Conservation (phyloP, 2,888 invertebrate species). For the Lepas anatifera region DNA sequence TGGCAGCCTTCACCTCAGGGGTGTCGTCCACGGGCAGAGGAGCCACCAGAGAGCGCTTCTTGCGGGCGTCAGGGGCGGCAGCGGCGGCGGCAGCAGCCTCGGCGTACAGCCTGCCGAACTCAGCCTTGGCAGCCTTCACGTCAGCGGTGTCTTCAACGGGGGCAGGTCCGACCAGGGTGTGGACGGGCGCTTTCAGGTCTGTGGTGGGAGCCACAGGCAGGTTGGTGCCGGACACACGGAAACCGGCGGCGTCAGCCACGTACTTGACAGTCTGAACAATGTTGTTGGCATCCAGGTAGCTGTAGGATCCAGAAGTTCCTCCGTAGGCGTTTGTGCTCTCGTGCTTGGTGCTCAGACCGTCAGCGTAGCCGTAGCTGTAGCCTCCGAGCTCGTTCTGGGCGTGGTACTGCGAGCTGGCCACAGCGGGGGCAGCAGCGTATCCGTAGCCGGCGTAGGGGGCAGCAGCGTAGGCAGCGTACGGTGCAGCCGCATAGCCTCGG, state of each 20-base stretch:
- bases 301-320: constrained; percentile 22
- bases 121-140: constrained; percentile 32
- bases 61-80: background rate
- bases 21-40: background rate
- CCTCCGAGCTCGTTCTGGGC: constrained; percentile 1
- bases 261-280: constrained; percentile 41
- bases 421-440: background rate
- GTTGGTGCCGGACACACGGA: constrained; percentile 49
- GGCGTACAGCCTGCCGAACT: background rate
- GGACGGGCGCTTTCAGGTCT: constrained; percentile 16
- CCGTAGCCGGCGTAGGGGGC: background rate
- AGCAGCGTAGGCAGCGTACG: background rate
- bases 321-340: constrained; percentile 33
- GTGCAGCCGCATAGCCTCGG: no score
- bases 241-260: constrained; percentile 37
- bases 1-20: background rate
- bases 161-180: constrained; percentile 27
- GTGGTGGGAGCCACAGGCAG: constrained; percentile 36
- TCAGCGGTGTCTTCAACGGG: constrained; percentile 33
- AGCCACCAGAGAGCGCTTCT: background rate
- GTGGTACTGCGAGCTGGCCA: background rate
- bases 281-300: constrained; percentile 31
- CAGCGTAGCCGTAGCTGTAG: constrained; percentile 46
- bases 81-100: constrained; percentile 20
- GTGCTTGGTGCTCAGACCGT: constrained; percentile 49